A percentile compares a stretch with the other conserved stretches of the same genome.
phyloP scores from a whole-genome alignment of 2,797 vertebrate genomes.

The Rhadinocentrus ornatus region DNA sequence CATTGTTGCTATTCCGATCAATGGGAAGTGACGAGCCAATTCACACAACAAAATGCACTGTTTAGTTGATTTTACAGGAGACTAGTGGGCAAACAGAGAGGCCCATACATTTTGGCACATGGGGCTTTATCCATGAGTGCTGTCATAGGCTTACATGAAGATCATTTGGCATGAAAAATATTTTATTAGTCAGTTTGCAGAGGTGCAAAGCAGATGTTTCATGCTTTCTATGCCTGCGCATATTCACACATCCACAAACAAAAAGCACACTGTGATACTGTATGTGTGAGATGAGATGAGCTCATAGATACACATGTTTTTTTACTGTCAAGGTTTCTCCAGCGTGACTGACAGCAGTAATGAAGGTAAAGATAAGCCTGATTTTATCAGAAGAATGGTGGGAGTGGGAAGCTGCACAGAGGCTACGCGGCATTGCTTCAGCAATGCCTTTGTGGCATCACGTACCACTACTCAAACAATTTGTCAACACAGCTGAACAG shows the following conservation, averaged over 20 bases:
- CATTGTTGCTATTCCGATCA: neutral
- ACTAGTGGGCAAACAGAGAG: neutral
- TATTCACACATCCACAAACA: slow-evolving; percentile 26
- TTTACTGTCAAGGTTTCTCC: slow-evolving; percentile 45
- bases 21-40: neutral
- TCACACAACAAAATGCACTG: neutral
- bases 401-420: slow-evolving; percentile 51
- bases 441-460: slow-evolving; percentile 57
- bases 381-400: slow-evolving; percentile 71
- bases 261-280: slow-evolving; percentile 6
- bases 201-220: slow-evolving; percentile 76
- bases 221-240: slow-evolving; percentile 38
- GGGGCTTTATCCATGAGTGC: slow-evolving; percentile 9
- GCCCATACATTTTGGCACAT: neutral
- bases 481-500: slow-evolving; percentile 59
- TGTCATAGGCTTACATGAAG: neutral
- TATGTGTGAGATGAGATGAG: slow-evolving; percentile 31
- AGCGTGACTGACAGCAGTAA: slow-evolving; percentile 67
- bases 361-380: slow-evolving; percentile 73
- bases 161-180: slow-evolving; percentile 29
- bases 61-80: neutral
- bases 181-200: slow-evolving; percentile 21
- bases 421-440: slow-evolving; percentile 54
- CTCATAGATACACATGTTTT: slow-evolving; percentile 17
- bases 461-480: slow-evolving; percentile 57